phyloP scores from a whole-genome alignment of 2,888 invertebrate genomes.

The Nomada fabriciana region DNA sequence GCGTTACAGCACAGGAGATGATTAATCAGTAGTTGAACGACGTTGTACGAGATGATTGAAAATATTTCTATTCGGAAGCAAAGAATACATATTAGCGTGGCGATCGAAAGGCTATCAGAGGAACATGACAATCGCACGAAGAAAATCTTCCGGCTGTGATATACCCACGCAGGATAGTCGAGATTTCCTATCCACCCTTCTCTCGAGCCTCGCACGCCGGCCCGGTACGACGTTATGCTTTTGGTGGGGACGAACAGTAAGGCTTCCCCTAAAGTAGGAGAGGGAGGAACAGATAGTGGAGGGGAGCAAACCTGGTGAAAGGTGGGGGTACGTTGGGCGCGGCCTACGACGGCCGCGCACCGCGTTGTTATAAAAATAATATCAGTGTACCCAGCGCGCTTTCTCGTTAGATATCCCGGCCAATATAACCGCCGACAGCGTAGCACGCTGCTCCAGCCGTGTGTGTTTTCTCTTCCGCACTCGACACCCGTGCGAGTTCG shows the following conservation, averaged over 20 bases:
- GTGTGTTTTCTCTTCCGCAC: constrained; percentile 41
- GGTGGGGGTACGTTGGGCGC: constrained; percentile 82
- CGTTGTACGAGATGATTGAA: too few species aligned
- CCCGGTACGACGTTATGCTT: constrained; percentile 27
- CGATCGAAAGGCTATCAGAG: not conserved
- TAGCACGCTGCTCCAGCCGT: constrained; percentile 62
- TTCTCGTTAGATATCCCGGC: constrained; percentile 78
- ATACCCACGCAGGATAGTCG: constrained; percentile 52
- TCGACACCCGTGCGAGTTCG: constrained; percentile 26
- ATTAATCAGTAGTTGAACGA: not conserved
- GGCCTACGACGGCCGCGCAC: constrained; percentile 84
- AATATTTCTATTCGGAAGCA: too few species aligned
- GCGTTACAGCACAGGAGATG: not conserved
- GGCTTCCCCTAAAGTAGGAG: constrained; percentile 53
- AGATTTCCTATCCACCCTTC: constrained; percentile 57
- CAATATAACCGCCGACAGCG: constrained; percentile 63
- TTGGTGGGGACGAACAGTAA: constrained; percentile 58
- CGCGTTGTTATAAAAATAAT: constrained; percentile 83
- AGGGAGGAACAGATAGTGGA: constrained; percentile 67
- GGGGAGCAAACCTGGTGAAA: constrained; percentile 68
- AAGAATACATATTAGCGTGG: not conserved
- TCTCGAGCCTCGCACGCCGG: constrained; percentile 42
- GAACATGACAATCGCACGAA: constrained; percentile 23
- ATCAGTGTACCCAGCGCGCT: constrained; percentile 79
- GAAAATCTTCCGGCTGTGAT: constrained; percentile 50